Percentiles rank a stretch among this genome's conserved stretches.
Evolutionary conservation across 2,888 invertebrate species (phyloP).

Genomic region (Tanytarsus gracilentus): DNA sequence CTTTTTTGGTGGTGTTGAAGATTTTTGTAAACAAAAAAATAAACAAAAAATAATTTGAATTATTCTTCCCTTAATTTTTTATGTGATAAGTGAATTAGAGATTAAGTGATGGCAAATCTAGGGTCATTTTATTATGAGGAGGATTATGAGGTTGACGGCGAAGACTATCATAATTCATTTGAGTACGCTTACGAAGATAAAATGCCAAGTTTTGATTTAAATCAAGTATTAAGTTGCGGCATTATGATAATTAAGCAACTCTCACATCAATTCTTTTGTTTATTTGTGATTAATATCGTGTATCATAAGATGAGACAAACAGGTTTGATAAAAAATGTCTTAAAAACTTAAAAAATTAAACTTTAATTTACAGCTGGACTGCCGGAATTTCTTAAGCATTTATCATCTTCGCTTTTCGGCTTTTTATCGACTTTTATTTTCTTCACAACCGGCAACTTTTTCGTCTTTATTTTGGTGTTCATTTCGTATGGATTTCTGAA

Average conservation of each 20-base stretch:
- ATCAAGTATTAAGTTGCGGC: constrained; percentile 11
- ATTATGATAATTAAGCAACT: constrained; percentile 9
- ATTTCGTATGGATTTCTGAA: constrained; percentile 8
- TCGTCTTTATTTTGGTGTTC: background rate
- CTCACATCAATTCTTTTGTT: background rate
- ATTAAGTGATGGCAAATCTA: background rate
- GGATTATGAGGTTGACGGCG: background rate
- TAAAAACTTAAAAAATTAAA: background rate
- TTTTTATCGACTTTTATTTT: constrained; percentile 22
- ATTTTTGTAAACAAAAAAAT: no score
- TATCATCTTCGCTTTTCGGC: constrained; percentile 21
- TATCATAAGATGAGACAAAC: constrained; percentile 16
- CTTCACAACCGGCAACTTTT: constrained; percentile 18
- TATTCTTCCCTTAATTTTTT: no score
- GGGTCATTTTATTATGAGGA: constrained; percentile 27
- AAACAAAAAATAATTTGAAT: no score
- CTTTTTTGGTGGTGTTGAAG: no score
- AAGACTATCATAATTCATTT: constrained; percentile 11
- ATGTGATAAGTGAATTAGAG: background rate
- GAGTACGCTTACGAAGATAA: constrained; percentile 6
- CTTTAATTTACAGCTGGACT: background rate
- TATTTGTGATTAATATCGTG: constrained; percentile 11
- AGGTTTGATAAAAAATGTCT: background rate
- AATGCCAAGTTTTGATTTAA: constrained; percentile 1
- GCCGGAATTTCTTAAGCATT: constrained; percentile 15